Percentiles rank a stretch among this genome's conserved stretches.
phyloP scores from a whole-genome alignment of 2,113 vertebrate species.

The Clupea harengus region DNA sequence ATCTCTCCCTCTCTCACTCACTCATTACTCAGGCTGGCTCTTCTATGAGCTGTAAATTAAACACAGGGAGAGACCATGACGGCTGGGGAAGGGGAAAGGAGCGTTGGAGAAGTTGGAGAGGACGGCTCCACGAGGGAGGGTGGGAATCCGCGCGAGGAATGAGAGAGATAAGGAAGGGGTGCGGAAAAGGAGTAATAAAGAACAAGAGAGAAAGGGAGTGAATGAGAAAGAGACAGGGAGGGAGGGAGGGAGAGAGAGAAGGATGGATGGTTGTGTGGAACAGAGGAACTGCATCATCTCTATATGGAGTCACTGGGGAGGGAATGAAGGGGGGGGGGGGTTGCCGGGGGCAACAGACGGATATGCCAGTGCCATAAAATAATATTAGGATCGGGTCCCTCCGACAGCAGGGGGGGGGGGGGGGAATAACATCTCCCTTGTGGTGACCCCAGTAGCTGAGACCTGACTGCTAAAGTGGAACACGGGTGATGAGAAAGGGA shows the following conservation, averaged over 20 bases:
- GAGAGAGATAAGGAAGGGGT: constrained; percentile 25
- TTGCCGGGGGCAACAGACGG: background rate
- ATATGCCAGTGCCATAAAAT: background rate
- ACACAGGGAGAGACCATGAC: constrained; percentile 36
- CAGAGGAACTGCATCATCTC: background rate
- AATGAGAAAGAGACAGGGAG: constrained; percentile 28
- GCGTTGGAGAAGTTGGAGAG: background rate
- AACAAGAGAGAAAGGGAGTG: constrained; percentile 18
- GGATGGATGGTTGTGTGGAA: background rate
- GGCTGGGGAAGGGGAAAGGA: constrained; percentile 32
- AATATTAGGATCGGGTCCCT: background rate
- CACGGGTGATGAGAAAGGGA: background rate
- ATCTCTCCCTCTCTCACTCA: constrained; percentile 52
- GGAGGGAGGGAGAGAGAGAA: constrained; percentile 20
- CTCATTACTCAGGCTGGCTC: constrained; percentile 56
- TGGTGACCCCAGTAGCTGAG: background rate
- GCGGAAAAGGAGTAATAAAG: constrained; percentile 29
- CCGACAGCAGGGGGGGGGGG: background rate
- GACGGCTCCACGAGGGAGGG: background rate
- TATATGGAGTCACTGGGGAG: background rate
- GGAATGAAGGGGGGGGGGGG: background rate
- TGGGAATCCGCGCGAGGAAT: background rate
- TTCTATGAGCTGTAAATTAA: constrained; percentile 58
- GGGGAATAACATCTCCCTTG: background rate
- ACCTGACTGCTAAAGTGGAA: background rate